A percentile compares a stretch with the other conserved stretches of the same genome.
Evolutionary conservation across 2,113 vertebrate genomes (phyloP).

Genomic region (Brachyistius frenatus): DNA sequence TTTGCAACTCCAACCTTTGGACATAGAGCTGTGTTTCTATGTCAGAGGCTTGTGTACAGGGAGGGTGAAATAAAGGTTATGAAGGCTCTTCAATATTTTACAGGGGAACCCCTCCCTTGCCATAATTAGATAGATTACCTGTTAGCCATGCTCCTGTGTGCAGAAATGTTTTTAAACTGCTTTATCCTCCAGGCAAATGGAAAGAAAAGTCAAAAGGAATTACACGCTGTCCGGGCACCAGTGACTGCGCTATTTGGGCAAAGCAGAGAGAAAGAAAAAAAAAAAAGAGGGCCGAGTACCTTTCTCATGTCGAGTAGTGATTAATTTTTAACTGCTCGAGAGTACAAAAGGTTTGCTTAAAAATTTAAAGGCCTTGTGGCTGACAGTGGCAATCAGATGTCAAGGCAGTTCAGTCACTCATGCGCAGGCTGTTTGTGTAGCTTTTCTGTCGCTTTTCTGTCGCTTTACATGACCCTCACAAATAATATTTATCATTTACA

Average conservation of each 20-base stretch:
- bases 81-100: constrained; percentile 93
- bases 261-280: constrained; percentile 51
- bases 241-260: constrained; percentile 81
- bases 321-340: constrained; percentile 90
- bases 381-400: constrained; percentile 84
- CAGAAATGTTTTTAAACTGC: constrained; percentile 90
- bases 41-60: constrained; percentile 86
- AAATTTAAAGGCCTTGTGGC: constrained; percentile 84
- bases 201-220: constrained; percentile 93
- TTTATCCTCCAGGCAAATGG: constrained; percentile 95
- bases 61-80: constrained; percentile 96
- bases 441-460: not conserved
- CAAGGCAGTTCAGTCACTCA: constrained; percentile 71
- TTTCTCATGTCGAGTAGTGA: constrained; percentile 81
- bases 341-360: constrained; percentile 89
- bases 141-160: constrained; percentile 91
- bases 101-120: constrained; percentile 90
- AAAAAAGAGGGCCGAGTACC: constrained; percentile 50
- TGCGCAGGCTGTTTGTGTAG: constrained; percentile 38
- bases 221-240: constrained; percentile 89
- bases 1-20: constrained; percentile 88
- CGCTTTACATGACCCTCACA: constrained; percentile 1
- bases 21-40: constrained; percentile 86
- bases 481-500: constrained; percentile 28
- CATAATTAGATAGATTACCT: constrained; percentile 99